These are phyloP conservation scores for Diogma glabrata DNA, from an alignment of 2,888 invertebrate genomes.

Conservation along the genomic window DNA sequence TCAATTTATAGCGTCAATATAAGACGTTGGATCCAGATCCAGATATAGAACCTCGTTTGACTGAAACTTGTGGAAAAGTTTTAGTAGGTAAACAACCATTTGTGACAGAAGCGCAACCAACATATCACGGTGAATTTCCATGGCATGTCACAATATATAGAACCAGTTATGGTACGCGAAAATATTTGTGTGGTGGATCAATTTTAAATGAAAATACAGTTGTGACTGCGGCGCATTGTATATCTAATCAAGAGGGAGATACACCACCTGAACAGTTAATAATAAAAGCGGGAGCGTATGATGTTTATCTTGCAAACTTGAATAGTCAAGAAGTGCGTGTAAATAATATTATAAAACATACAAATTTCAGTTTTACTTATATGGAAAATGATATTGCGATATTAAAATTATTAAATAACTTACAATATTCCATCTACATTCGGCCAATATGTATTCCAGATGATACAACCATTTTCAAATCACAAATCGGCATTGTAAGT, in stretches of 20 bases:
- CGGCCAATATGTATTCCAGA: no score
- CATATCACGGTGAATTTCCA: background rate
- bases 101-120: no score
- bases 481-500: no score
- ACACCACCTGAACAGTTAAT: background rate
- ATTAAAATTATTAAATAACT: background rate
- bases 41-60: no score
- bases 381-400: background rate
- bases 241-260: background rate
- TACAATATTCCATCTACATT: no score
- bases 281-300: background rate
- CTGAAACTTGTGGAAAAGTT: no score
- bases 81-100: no score
- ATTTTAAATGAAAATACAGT: background rate
- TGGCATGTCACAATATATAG: background rate
- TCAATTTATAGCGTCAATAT: no score
- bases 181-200: background rate
- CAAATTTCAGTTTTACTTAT: no score
- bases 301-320: background rate
- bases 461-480: no score
- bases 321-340: background rate
- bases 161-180: background rate
- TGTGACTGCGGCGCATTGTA: background rate
- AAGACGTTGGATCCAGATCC: no score
- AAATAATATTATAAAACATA: no score